Percentiles rank a stretch among this genome's conserved stretches.
Evolutionary conservation across 2,113 vertebrate species (phyloP).

Genomic region (Dasypus novemcinctus): DNA sequence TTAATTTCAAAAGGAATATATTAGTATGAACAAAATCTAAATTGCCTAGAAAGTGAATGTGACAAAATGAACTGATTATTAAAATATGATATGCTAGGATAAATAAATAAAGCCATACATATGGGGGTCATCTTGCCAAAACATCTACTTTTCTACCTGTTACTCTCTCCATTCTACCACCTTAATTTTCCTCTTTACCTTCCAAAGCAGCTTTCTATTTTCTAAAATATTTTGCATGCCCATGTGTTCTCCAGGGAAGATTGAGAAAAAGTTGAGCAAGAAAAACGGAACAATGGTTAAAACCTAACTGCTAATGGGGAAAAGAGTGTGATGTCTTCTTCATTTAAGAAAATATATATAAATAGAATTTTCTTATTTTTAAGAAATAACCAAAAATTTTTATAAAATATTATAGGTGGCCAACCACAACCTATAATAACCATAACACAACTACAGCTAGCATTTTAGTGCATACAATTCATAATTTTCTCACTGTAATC

Average conservation of each 20-base stretch:
- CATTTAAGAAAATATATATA: background rate
- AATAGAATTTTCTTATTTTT: background rate
- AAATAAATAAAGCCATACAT: background rate
- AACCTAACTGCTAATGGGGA: background rate
- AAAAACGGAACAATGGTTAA: background rate
- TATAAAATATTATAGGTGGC: background rate
- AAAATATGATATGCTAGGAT: background rate
- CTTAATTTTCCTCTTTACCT: background rate
- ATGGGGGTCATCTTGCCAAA: background rate
- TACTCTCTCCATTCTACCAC: background rate
- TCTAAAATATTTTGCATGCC: background rate
- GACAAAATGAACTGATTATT: background rate
- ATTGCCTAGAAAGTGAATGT: background rate
- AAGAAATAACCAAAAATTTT: slow-evolving; percentile 10
- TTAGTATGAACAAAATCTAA: background rate
- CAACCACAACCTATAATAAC: background rate
- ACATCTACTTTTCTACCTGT: background rate
- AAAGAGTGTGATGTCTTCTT: background rate
- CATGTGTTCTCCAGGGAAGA: no score
- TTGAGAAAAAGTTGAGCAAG: background rate
- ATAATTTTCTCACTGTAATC: background rate
- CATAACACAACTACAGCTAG: background rate
- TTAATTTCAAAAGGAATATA: background rate
- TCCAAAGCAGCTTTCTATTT: slow-evolving; percentile 1
- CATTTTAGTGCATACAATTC: background rate